Evolutionary conservation across 2,888 invertebrate species (phyloP).

Genomic region (Cryptus viduatorius): DNA sequence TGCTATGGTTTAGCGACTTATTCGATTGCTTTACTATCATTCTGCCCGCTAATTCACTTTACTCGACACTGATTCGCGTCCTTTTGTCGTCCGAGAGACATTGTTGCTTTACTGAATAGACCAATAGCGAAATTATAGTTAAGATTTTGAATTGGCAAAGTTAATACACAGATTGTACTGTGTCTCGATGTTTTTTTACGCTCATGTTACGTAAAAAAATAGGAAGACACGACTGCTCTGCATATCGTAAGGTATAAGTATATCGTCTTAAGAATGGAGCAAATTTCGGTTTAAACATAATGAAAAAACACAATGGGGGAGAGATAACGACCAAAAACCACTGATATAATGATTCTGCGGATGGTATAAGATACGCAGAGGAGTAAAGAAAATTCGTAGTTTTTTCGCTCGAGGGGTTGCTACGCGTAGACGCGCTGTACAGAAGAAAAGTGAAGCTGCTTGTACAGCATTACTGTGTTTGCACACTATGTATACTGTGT

Average conservation of each 20-base stretch:
- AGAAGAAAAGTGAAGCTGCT: constrained; percentile 7
- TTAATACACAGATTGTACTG: neutral
- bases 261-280: neutral
- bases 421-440: constrained; percentile 22
- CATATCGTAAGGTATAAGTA: neutral
- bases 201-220: neutral
- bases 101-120: neutral
- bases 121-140: neutral
- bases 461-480: constrained; percentile 42
- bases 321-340: neutral
- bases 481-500: constrained; percentile 32
- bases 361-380: constrained; percentile 7
- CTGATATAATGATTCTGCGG: constrained; percentile 51
- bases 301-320: neutral
- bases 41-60: constrained; percentile 42
- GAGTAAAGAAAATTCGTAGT: constrained; percentile 17
- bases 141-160: too few relatives aligned
- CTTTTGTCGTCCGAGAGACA: constrained; percentile 30
- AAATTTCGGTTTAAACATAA: neutral
- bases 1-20: constrained; percentile 44
- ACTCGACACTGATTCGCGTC: constrained; percentile 33
- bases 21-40: constrained; percentile 35
- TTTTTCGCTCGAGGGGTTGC: constrained; percentile 18
- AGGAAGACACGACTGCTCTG: neutral
- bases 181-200: neutral